Evolutionary conservation across 37 sponge, comb jelly and placozoan species (phyloP).

Genomic region (Mnemiopsis leidyi): DNA sequence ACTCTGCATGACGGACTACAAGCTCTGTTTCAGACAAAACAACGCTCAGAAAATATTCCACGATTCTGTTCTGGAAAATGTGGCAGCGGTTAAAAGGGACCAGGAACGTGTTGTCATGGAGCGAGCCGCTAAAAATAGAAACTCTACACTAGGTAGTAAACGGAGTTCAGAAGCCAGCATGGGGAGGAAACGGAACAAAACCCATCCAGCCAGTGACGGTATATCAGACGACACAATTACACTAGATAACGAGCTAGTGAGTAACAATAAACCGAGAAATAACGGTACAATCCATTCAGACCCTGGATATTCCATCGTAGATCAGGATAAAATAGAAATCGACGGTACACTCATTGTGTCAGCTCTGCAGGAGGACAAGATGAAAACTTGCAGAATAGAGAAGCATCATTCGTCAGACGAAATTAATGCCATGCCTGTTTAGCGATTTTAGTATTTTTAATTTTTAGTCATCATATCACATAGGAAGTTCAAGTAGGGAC

Average conservation of each 20-base stretch:
- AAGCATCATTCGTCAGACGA: background rate
- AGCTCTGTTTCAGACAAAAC: background rate
- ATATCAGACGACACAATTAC: constrained; percentile 13
- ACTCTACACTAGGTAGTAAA: background rate
- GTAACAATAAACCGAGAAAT: background rate
- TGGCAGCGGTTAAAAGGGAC: background rate
- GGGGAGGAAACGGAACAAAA: background rate
- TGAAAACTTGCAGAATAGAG: background rate
- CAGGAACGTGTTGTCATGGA: background rate
- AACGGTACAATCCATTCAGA: background rate
- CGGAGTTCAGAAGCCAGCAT: background rate
- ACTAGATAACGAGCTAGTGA: background rate
- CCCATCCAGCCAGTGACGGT: background rate
- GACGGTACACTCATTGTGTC: background rate
- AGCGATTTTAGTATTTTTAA: no score
- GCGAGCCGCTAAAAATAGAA: background rate
- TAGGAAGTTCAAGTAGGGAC: background rate
- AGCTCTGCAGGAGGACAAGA: background rate
- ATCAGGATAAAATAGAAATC: background rate
- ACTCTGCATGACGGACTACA: constrained; percentile 25
- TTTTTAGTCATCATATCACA: background rate
- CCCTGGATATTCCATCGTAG: background rate
- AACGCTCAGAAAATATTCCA: constrained; percentile 17
- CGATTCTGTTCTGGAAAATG: constrained; percentile 7
- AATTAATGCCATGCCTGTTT: background rate